phyloP scores from a whole-genome alignment of 2,888 invertebrate species.

The Drosophila prolongata region DNA sequence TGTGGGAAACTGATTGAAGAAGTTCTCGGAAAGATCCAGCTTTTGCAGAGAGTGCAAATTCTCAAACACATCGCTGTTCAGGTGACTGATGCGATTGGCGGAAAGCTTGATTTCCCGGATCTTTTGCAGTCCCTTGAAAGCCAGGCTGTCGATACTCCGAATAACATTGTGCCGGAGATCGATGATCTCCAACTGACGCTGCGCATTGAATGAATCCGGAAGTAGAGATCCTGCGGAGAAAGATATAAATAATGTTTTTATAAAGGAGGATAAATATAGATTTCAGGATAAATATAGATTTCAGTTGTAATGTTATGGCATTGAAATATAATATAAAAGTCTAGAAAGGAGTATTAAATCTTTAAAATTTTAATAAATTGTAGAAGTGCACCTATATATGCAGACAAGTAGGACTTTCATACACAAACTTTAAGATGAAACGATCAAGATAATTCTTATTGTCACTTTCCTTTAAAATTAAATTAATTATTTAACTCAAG shows the following conservation, averaged over 20 bases:
- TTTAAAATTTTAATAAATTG: too few relatives aligned
- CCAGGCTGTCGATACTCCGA: conserved; percentile 90
- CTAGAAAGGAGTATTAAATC: too few relatives aligned
- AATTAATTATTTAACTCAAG: too few relatives aligned
- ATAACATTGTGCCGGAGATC: conserved; percentile 93
- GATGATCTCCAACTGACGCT: conserved; percentile 89
- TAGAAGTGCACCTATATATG: too few relatives aligned
- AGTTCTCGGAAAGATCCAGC: conserved; percentile 94
- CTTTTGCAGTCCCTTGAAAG: conserved; percentile 89
- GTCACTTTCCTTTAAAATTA: too few relatives aligned
- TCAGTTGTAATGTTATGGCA: too few relatives aligned
- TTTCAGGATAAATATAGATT: too few relatives aligned
- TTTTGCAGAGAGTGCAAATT: conserved; percentile 90
- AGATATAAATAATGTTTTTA: neutral
- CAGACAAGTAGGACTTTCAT: too few relatives aligned
- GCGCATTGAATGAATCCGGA: conserved; percentile 89
- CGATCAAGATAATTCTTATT: too few relatives aligned
- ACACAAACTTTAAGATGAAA: too few relatives aligned
- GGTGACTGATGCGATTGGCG: conserved; percentile 90
- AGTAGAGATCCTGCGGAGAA: conserved; percentile 87
- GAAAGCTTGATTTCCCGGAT: conserved; percentile 90
- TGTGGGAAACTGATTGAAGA: conserved; percentile 92
- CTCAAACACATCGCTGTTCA: conserved; percentile 93
- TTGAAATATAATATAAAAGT: too few relatives aligned
- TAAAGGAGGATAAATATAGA: too few relatives aligned